These are phyloP conservation scores for Pantherophis vulpinus DNA, from an alignment of 2,797 vertebrate genomes.

Conservation along the genomic window DNA sequence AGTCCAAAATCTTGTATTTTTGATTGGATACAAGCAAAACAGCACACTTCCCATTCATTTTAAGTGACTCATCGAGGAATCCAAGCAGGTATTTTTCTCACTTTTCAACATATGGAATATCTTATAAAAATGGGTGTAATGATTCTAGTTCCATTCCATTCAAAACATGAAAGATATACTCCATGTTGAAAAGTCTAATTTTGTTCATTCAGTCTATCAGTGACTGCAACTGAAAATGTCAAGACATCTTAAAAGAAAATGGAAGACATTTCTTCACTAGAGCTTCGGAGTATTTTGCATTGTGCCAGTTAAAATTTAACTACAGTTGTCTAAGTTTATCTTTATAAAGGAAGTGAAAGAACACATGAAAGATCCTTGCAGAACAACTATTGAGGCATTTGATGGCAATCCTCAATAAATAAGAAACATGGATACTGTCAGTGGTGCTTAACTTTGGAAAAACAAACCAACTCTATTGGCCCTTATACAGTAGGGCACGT, in stretches of 20 bases:
- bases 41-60: background rate
- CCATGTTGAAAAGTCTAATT: background rate
- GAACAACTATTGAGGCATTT: background rate
- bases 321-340: background rate
- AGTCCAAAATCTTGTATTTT: background rate
- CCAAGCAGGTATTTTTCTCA: background rate
- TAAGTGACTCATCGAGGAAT: background rate
- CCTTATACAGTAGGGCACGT: background rate
- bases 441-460: constrained; percentile 15
- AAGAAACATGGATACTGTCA: background rate
- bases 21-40: background rate
- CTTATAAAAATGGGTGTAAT: background rate
- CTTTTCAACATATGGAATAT: background rate
- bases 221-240: background rate
- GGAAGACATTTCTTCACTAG: background rate
- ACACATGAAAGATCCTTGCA: background rate
- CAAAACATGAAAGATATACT: background rate
- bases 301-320: background rate
- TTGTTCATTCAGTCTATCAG: background rate
- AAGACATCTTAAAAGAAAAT: background rate
- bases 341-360: background rate
- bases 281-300: background rate
- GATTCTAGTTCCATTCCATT: background rate
- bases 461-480: constrained; percentile 22
- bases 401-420: background rate